Conservation (phyloP, 37 sponge, comb jelly and placozoan genomes). For the Aplysina aerophoba region DNA sequence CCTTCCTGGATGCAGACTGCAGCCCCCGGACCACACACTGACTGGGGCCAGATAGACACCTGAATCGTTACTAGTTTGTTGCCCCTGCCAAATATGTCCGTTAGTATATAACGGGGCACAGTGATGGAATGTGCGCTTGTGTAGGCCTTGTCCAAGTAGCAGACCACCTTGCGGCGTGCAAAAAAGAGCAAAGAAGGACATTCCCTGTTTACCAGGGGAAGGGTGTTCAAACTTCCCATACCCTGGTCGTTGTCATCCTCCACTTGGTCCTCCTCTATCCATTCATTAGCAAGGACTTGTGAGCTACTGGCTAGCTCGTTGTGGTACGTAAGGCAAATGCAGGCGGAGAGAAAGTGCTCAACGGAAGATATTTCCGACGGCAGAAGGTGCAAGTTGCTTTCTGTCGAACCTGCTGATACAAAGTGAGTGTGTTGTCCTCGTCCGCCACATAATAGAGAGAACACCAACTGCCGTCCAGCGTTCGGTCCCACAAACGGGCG, state of each 20-base stretch:
- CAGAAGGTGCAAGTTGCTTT: neutral
- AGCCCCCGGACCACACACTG: neutral
- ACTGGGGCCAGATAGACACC: slow-evolving; percentile 34
- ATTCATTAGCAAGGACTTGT: neutral
- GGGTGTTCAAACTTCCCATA: neutral
- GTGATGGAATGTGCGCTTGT: neutral
- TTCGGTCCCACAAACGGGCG: slow-evolving; percentile 45
- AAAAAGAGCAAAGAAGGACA: neutral
- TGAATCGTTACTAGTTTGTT: neutral
- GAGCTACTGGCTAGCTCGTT: neutral
- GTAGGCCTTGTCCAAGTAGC: slow-evolving; percentile 31
- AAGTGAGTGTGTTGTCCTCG: neutral
- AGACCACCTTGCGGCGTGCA: slow-evolving; percentile 29
- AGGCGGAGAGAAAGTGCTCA: slow-evolving; percentile 39
- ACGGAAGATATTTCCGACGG: slow-evolving; percentile 22
- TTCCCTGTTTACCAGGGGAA: too few species aligned
- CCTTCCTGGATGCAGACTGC: slow-evolving; percentile 30
- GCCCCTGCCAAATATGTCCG: slow-evolving; percentile 17
- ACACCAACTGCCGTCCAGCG: slow-evolving; percentile 21
- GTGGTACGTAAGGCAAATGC: slow-evolving; percentile 42
- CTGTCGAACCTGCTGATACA: neutral
- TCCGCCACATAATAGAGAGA: neutral
- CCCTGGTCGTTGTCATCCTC: neutral
- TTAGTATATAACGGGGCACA: slow-evolving; percentile 27
- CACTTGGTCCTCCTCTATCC: slow-evolving; percentile 1